Percentiles rank a stretch among this genome's conserved stretches.
phyloP scores from a whole-genome alignment of 2,888 invertebrate genomes.

The Orthosia incerta region DNA sequence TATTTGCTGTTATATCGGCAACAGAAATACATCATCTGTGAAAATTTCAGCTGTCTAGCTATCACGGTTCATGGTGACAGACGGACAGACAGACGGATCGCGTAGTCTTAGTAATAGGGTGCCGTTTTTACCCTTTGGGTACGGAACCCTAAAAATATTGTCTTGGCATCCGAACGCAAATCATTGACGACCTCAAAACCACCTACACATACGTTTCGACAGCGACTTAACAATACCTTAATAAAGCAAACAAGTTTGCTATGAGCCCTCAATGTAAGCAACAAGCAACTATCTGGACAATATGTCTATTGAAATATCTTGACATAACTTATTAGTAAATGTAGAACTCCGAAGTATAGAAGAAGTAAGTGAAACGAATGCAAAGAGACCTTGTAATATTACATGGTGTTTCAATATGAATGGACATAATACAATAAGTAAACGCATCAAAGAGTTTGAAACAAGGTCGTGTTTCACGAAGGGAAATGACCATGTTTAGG shows the following conservation, averaged over 20 bases:
- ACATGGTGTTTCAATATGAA: slow-evolving; percentile 53
- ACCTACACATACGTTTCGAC: slow-evolving; percentile 60
- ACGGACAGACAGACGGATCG: too few relatives aligned
- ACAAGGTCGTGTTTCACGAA: slow-evolving; percentile 48
- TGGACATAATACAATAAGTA: slow-evolving; percentile 41
- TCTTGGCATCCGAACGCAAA: slow-evolving; percentile 54
- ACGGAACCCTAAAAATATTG: slow-evolving; percentile 64
- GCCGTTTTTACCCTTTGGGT: too few relatives aligned
- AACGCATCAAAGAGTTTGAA: slow-evolving; percentile 49
- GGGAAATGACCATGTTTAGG: slow-evolving; percentile 47
- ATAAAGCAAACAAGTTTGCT: slow-evolving; percentile 59
- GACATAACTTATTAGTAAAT: slow-evolving; percentile 23
- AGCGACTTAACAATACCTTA: slow-evolving; percentile 63
- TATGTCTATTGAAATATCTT: slow-evolving; percentile 27
- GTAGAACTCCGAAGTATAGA: slow-evolving; percentile 12
- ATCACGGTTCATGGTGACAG: too few relatives aligned
- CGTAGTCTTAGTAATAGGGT: too few relatives aligned
- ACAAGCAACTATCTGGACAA: slow-evolving; percentile 23
- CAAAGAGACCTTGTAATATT: slow-evolving; percentile 38
- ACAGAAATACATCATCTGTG: too few relatives aligned
- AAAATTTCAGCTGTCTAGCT: too few relatives aligned
- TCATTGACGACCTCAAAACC: slow-evolving; percentile 63
- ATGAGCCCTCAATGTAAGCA: slow-evolving; percentile 19
- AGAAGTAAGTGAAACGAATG: slow-evolving; percentile 19
- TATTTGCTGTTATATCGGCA: too few relatives aligned